These are phyloP conservation scores for Tromatobia lineatoria DNA, from an alignment of 2,888 invertebrate species.

Conservation along the genomic window DNA sequence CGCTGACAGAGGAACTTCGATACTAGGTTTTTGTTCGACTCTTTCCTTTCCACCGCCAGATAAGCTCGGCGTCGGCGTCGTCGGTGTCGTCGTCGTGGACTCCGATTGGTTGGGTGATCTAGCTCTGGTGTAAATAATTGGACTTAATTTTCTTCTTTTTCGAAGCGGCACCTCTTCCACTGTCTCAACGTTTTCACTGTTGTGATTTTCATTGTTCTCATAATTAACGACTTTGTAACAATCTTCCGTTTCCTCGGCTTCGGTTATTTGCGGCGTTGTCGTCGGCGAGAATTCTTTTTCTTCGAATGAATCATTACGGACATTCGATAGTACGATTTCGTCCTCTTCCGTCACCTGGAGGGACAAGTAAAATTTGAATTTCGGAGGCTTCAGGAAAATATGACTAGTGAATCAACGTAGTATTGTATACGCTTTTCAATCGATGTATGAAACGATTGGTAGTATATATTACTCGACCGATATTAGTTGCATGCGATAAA, in stretches of 20 bases:
- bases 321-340: constrained; percentile 76
- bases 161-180: constrained; percentile 76
- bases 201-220: constrained; percentile 79
- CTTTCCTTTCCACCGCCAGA: constrained; percentile 44
- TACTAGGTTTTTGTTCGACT: constrained; percentile 77
- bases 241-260: constrained; percentile 74
- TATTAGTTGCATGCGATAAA: too few species aligned
- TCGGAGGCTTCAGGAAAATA: too few species aligned
- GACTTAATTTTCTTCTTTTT: constrained; percentile 82
- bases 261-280: constrained; percentile 23
- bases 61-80: constrained; percentile 11
- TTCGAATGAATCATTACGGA: constrained; percentile 72
- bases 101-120: constrained; percentile 75
- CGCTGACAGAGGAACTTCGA: constrained; percentile 73
- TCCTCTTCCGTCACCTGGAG: constrained; percentile 81
- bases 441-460: too few species aligned
- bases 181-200: constrained; percentile 78
- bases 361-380: background rate
- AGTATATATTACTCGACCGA: too few species aligned
- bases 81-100: constrained; percentile 27
- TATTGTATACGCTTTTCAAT: too few species aligned
- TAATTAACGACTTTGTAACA: constrained; percentile 73
- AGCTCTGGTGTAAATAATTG: constrained; percentile 82
- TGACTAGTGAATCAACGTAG: too few species aligned
- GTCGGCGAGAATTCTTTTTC: constrained; percentile 66